These are phyloP conservation scores for Coracopsis vasa DNA, from an alignment of 2,113 vertebrate species.

Conservation along the genomic window DNA sequence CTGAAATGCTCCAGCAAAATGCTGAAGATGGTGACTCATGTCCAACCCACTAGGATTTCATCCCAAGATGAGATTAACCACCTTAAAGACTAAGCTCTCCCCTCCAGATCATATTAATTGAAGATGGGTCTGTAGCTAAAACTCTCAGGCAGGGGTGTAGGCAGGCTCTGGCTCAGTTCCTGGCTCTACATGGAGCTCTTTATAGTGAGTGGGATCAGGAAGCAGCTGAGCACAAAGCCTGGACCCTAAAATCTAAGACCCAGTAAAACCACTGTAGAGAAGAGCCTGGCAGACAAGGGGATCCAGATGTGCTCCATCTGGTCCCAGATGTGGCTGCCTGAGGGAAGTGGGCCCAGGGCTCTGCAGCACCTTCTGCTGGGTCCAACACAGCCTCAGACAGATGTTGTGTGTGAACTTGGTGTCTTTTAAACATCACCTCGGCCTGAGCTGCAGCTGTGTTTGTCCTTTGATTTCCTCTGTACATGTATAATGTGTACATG, in stretches of 20 bases:
- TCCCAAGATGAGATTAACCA: not conserved
- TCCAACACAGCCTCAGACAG: not conserved
- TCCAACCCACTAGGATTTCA: not conserved
- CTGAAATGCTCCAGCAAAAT: not conserved
- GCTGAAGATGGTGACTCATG: not conserved
- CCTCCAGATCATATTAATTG: not conserved
- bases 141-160: not conserved
- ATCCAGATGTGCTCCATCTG: not conserved
- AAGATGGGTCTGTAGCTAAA: not conserved
- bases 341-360: not conserved
- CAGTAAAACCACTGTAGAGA: not conserved
- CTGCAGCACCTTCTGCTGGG: not conserved
- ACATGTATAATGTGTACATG: accelerated
- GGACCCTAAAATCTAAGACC: not conserved
- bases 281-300: not conserved
- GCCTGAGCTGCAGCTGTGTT: not conserved
- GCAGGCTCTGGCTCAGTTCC: not conserved
- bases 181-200: not conserved
- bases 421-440: not conserved
- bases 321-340: not conserved
- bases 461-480: not conserved
- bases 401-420: not conserved
- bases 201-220: not conserved
- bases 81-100: not conserved
- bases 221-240: not conserved